Conservation (phyloP, 2,888 invertebrate species). For the Tenthredo scrophulariae region DNA sequence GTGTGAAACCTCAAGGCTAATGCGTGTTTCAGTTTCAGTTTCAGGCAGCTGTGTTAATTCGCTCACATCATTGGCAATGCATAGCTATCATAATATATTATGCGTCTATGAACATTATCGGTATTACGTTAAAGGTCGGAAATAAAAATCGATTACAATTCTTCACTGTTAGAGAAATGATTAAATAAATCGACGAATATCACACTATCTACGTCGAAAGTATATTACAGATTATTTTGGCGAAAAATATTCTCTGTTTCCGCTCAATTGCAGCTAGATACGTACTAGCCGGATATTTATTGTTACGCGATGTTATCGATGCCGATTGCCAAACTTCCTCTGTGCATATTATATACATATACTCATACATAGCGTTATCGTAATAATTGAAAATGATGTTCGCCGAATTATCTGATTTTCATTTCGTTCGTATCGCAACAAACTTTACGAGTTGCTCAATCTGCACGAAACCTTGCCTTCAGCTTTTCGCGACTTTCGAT, state of each 20-base stretch:
- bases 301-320: slow-evolving; percentile 46
- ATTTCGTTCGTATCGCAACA: slow-evolving; percentile 1
- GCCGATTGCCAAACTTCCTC: slow-evolving; percentile 48
- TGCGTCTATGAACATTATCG: neutral
- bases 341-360: slow-evolving; percentile 36
- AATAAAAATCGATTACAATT: neutral
- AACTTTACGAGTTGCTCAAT: slow-evolving; percentile 31
- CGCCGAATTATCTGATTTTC: neutral
- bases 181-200: neutral
- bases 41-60: slow-evolving; percentile 37
- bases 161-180: too few relatives aligned
- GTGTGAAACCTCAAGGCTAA: slow-evolving; percentile 49
- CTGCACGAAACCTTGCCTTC: neutral
- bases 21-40: slow-evolving; percentile 35
- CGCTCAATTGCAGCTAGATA: slow-evolving; percentile 22
- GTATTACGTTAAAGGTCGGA: neutral
- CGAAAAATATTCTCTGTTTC: slow-evolving; percentile 22
- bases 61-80: slow-evolving; percentile 13
- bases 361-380: neutral
- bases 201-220: neutral
- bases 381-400: slow-evolving; percentile 43
- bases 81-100: neutral
- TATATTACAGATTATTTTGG: neutral
- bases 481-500: slow-evolving; percentile 1
- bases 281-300: slow-evolving; percentile 31